phyloP scores from a whole-genome alignment of 2,888 invertebrate genomes.

The Athalia cordata region DNA sequence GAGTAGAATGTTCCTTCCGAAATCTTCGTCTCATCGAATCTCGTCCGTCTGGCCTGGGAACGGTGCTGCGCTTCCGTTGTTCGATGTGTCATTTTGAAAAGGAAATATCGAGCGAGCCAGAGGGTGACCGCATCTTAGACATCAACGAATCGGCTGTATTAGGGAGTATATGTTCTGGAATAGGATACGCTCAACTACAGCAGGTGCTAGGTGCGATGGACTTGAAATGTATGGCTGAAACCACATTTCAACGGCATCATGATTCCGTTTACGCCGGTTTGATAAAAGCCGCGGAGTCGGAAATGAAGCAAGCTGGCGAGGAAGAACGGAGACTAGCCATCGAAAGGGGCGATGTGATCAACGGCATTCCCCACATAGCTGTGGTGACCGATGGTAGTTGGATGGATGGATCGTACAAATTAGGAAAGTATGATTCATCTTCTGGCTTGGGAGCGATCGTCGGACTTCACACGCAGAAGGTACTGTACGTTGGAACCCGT shows the following conservation, averaged over 20 bases:
- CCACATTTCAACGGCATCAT: background rate
- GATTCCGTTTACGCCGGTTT: background rate
- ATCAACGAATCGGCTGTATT: conserved; percentile 4
- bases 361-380: conserved; percentile 49
- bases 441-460: conserved; percentile 52
- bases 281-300: conserved; percentile 11
- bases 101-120: background rate
- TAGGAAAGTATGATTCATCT: conserved; percentile 49
- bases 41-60: background rate
- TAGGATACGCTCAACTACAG: background rate
- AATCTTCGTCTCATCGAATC: background rate
- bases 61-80: background rate
- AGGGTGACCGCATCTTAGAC: background rate
- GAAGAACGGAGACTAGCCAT: conserved; percentile 45
- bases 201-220: conserved; percentile 1
- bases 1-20: background rate
- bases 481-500: conserved; percentile 56
- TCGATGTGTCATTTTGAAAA: background rate
- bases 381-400: conserved; percentile 53
- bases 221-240: conserved; percentile 13
- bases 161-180: conserved; percentile 5
- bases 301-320: conserved; percentile 34
- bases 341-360: conserved; percentile 48
- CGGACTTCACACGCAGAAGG: conserved; percentile 52
- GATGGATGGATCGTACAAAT: conserved; percentile 53